phyloP scores from a whole-genome alignment of 2,113 vertebrate species.

The Pelobates fuscus region DNA sequence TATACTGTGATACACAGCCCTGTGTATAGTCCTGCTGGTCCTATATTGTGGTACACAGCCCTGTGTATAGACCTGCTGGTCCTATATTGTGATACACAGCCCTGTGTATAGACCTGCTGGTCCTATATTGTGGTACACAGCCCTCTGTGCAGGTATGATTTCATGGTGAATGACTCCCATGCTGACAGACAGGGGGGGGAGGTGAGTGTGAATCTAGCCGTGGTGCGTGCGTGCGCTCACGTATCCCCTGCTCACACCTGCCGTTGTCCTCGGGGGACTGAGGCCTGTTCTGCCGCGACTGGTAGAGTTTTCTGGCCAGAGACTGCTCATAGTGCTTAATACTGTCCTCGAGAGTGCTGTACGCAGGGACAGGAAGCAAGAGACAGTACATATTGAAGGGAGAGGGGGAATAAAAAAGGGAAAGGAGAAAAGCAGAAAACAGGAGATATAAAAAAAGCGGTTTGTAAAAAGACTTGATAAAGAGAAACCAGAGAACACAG shows the following conservation, averaged over 20 bases:
- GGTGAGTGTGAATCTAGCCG: too few relatives aligned
- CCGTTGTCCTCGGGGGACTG: conserved; percentile 64
- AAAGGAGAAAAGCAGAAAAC: conserved; percentile 52
- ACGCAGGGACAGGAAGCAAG: conserved; percentile 62
- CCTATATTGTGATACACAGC: too few relatives aligned
- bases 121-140: too few relatives aligned
- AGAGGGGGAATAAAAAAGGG: conserved; percentile 47
- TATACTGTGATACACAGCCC: too few relatives aligned
- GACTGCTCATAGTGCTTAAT: conserved; percentile 92
- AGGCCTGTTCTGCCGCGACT: conserved; percentile 81
- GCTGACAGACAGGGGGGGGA: neutral
- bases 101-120: too few relatives aligned
- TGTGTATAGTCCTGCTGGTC: too few relatives aligned
- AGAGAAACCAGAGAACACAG: neutral
- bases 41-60: too few relatives aligned
- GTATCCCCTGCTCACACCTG: conserved; percentile 59
- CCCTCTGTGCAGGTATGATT: too few relatives aligned
- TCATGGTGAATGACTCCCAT: too few relatives aligned
- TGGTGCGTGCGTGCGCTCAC: neutral
- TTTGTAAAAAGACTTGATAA: neutral
- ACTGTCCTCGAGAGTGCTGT: conserved; percentile 85
- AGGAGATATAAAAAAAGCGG: neutral
- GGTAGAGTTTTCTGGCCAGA: conserved; percentile 89
- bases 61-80: too few relatives aligned
- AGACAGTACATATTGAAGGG: conserved; percentile 1